Base-by-base conservation (phyloP, 2,113 vertebrate species). In the Pipra filicauda region DNA sequence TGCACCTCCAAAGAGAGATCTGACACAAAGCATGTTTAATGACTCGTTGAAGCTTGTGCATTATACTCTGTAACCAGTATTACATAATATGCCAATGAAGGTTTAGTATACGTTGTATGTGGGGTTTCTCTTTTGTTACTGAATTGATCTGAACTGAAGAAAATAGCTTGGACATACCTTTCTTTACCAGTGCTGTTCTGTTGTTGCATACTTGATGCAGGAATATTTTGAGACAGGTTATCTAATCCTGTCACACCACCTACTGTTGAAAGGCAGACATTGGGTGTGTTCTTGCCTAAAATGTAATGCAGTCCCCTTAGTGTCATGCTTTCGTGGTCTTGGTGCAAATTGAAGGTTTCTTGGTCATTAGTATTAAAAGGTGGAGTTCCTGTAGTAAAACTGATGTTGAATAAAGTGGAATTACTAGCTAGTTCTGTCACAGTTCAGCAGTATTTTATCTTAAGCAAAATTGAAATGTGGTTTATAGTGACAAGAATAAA, bases 231-330 rank as follows among this genome's bases (percentile, higher is more conserved):
- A 85, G 72, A 33, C 15, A 28, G 13, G 27, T 83, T 95, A 54
- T 3, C 43, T 89, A 74, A 88, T 92, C 72, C 80, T 92, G 39
- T 55, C 59, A 33, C 96, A 96, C 97, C 97, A 96, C 95, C 97
- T 97, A 61, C 97, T 90, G 97, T 94, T 93, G 64, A 71, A 92
- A 91, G 44, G 75, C 46, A 84, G 75, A 35, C n/a, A 88, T 0
- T 49, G 44, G 49, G 5, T 11, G 11, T 46, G 41, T 35, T 89
- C 84, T 27, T 79, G 33, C n/a, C 37, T 62, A 15, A 58, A 62
- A 39, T 18, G 65, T n/a, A 27, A 21, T 77, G 19, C 58, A 58
- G 6, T 64, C 16, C 8, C 10, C 15, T 51, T 92, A 43, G 57
- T 33, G n/a, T 49, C 10, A 7, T 5, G 7, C 22, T 52, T 90